Conservation (phyloP, 2,113 vertebrate species). For the Nannospalax galili region DNA sequence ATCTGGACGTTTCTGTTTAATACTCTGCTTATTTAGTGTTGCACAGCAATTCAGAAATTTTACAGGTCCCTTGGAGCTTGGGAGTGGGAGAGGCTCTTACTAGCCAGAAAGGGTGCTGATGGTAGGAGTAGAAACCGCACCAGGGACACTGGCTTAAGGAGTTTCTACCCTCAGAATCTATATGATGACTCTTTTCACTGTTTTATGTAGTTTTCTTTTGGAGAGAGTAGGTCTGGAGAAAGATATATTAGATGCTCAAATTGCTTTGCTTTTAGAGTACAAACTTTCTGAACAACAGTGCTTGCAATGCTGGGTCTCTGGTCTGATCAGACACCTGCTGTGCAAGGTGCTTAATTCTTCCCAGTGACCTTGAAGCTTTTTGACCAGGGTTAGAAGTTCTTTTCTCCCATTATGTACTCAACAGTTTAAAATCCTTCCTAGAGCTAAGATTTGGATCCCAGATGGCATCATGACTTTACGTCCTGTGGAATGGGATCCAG, state of each 20-base stretch:
- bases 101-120: not conserved
- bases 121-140: not conserved
- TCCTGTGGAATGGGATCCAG: not conserved
- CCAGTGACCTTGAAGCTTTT: not conserved
- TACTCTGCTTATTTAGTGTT: not conserved
- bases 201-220: not conserved
- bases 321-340: not conserved
- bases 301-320: not conserved
- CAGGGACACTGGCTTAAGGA: not conserved
- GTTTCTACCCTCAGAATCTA: not conserved
- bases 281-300: not conserved
- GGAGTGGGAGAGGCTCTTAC: not conserved
- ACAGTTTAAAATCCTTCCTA: not conserved
- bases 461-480: not conserved
- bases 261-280: not conserved
- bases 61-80: not conserved
- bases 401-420: not conserved
- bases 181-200: not conserved
- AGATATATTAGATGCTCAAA: rapidly evolving
- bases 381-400: not conserved
- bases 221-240: not conserved
- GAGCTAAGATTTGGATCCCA: not conserved
- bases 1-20: not conserved
- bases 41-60: not conserved
- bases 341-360: not conserved